Conservation (phyloP, 2,797 vertebrate species). For the Bradypodion ventrale region DNA sequence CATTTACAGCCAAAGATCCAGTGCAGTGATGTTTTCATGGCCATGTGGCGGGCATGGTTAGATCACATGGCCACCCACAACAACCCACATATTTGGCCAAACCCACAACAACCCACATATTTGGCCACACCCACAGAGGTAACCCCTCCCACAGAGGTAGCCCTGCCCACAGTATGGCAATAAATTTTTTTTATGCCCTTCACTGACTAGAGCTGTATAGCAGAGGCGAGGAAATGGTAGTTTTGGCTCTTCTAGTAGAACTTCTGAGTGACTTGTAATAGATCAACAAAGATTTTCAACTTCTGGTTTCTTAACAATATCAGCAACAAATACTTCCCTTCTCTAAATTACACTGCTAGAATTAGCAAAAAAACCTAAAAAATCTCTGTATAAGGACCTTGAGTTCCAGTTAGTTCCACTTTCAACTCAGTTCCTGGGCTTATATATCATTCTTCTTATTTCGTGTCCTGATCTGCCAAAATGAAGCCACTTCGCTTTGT, state of each 20-base stretch:
- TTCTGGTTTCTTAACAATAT: not conserved
- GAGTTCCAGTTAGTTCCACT: not conserved
- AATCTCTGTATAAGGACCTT: not conserved
- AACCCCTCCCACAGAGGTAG: no score
- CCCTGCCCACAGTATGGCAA: no score
- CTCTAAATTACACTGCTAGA: not conserved
- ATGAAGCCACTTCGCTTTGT: no score
- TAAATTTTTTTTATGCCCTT: no score
- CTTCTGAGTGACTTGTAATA: not conserved
- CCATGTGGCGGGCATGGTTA: no score
- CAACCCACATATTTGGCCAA: no score
- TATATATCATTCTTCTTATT: not conserved
- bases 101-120: no score
- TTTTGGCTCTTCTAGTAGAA: not conserved
- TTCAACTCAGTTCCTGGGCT: not conserved
- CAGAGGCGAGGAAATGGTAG: not conserved
- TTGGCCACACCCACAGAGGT: no score
- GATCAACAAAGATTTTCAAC: not conserved
- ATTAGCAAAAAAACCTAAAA: not conserved
- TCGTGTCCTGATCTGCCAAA: no score
- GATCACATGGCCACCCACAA: no score
- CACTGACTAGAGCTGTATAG: not conserved
- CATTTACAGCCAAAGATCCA: no score
- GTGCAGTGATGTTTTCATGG: no score
- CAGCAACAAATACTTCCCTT: not conserved